phyloP scores from a whole-genome alignment of 2,888 invertebrate species.

The Masnerella sp. region DNA sequence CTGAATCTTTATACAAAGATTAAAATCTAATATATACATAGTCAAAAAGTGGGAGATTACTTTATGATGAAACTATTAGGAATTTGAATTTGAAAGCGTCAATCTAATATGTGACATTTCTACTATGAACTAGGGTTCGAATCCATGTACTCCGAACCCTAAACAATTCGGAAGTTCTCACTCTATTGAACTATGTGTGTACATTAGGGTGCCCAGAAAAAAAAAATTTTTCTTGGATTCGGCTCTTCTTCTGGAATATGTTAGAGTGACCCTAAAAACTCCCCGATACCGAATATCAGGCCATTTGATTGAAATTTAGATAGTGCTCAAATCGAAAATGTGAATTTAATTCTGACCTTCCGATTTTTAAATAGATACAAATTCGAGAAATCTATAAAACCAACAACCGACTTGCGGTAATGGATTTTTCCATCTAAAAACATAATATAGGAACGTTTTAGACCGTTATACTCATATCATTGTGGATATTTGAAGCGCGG shows the following conservation, averaged over 20 bases:
- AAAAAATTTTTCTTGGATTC: slow-evolving; percentile 3
- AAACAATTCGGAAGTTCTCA: too few relatives aligned
- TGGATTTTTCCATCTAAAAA: not conserved
- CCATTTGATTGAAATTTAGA: slow-evolving; percentile 2
- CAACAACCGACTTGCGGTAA: not conserved
- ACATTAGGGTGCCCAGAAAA: not conserved
- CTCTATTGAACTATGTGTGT: too few relatives aligned
- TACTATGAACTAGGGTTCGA: too few relatives aligned
- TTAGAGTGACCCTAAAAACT: slow-evolving; percentile 5
- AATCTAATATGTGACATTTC: too few relatives aligned
- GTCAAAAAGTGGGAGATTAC: too few relatives aligned
- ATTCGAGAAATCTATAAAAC: not conserved
- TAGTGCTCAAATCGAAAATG: not conserved
- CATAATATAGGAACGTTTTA: not conserved
- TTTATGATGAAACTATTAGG: too few relatives aligned
- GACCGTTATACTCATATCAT: not conserved
- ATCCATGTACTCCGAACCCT: too few relatives aligned
- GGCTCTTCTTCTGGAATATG: slow-evolving; percentile 2
- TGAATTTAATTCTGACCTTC: not conserved
- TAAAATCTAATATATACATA: too few relatives aligned
- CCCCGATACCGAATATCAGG: not conserved
- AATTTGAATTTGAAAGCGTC: too few relatives aligned
- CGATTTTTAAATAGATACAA: not conserved
- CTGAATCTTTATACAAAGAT: too few relatives aligned
- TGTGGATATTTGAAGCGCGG: not conserved